Base-by-base conservation (phyloP, 2,797 vertebrate species). In the Cyprinodon diabolis region DNA sequence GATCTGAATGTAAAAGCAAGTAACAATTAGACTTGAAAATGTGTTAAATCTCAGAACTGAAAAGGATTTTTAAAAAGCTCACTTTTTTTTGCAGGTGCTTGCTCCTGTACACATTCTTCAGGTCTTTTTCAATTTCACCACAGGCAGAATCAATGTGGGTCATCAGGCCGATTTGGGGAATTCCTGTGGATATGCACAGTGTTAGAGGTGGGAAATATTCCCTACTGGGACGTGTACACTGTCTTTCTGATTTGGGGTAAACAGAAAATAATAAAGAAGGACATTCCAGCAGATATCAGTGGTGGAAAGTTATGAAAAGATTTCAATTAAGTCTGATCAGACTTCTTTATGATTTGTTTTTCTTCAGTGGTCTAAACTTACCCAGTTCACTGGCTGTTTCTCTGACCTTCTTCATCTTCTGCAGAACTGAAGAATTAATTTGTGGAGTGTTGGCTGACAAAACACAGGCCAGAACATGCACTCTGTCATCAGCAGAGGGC, bases 31-130 rank as follows among this genome's bases (percentile, higher is more conserved):
- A 55, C 0, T 45, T 7, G 43, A 1, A 23, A 55, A n/a, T 30
- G 6, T 54, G 11, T 14, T n/a, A 25, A 4, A 35, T 57, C 23
- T 37, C 14, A 5, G 21, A 6, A 30, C 23, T 17, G 4, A 35
- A 8, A 23, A 30, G 30, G 30, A 30, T 30, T 13, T 17, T 14
- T 15, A 10, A 23, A 68, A 60, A 30, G 30, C 57, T 57, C 47
- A 81, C 82, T 76, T 84, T 84, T 17, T 35, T 66, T 40, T 57
- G 63, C 12, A 78, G 2, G 0, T 40, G 1, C 13, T 74, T 78
- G 82, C 82, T 84, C 14, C 7, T 75, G 43, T 84, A 84, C 2
- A 78, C 69, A 0, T 81, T 76, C 37, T 52, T 77, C 43, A 79
- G 11, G 8, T 79, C 57, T 23, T 71, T 70, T 0, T 83, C 71